Evolutionary conservation across 2,797 vertebrate species (phyloP).

Genomic region (Tenualosa thibaudeaui): DNA sequence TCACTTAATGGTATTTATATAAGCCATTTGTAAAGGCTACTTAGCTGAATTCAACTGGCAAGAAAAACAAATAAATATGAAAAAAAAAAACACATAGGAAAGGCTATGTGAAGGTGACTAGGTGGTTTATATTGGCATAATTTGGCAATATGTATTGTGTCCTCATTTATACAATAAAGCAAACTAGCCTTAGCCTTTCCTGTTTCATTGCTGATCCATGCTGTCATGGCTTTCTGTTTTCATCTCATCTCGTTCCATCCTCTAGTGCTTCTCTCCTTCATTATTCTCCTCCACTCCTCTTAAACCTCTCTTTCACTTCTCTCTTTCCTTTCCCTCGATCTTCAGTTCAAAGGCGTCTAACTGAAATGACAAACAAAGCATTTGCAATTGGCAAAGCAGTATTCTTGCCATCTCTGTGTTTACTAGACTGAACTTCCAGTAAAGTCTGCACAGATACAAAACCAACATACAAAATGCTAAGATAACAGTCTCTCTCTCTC

Average conservation of each 20-base stretch:
- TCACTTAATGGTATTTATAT: too few species aligned
- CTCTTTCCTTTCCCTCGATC: neutral
- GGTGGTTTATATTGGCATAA: neutral
- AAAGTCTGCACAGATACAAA: too few species aligned
- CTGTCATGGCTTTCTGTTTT: neutral
- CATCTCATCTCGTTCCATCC: neutral
- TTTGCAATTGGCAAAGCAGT: too few species aligned
- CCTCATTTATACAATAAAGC: neutral
- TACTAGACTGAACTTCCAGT: too few species aligned
- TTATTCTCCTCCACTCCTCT: neutral
- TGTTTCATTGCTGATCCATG: neutral
- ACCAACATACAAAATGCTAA: neutral
- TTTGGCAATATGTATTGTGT: neutral
- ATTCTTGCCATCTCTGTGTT: too few species aligned
- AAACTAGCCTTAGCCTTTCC: neutral
- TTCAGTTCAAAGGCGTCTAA: too few species aligned
- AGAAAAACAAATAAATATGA: neutral
- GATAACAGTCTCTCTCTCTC: neutral
- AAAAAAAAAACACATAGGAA: neutral
- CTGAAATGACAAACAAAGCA: too few species aligned
- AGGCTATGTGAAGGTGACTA: neutral
- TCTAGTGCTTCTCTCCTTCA: neutral
- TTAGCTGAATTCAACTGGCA: too few species aligned
- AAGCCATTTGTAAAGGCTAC: too few species aligned
- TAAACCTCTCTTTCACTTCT: neutral